Evolutionary conservation across 2,888 invertebrate species (phyloP), one percentile per base, ranked within the genome.

Genomic region (Calameuta idolon): DNA sequence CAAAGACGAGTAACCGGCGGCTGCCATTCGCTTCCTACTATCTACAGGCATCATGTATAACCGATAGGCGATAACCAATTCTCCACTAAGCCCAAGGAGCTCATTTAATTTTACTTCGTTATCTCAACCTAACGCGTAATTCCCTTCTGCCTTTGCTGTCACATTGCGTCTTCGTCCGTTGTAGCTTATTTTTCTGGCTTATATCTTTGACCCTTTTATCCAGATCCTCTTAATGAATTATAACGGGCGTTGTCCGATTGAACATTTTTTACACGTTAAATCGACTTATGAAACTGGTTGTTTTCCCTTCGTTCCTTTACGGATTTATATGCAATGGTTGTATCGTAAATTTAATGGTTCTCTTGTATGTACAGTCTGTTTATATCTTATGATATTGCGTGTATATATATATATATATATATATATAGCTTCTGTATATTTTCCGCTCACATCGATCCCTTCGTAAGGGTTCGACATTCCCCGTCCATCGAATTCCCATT

Each of bases 1-100:
- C 69, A 71, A 75, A 77, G 77, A 75, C 77, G 75, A 75, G 75
- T 69, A 77, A 40, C 35, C 12, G 34, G n/a, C 4, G 2, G 2
- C 37, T 37, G 12, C 37, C 37, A 12, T 37, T 37, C 37, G 12
- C 37, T 12, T 37, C 4, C 33, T 3, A 33, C 12, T 12, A 37
- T 12, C 37, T 12, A 37, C 37, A 3, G 3, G n/a, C n/a, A n/a
- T 3, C 12, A 11, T 37, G 12, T 37, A 37, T 12, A 12, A 31
- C 31, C 4, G 12, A 11, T 37, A 37, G 0, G 33, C 33, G 35
- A 35, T 35, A 35, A 23, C 9, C 9, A 55, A 55, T 23, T 55
- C 9, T 23, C 5, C 55, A 55, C 40, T 5, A 0, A 15, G 40
- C 40, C 40, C n/a, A n/a, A 15, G 55, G 9, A 55, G 23, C 23